A percentile compares a stretch with the other conserved stretches of the same genome.
Evolutionary conservation across 2,113 vertebrate genomes (phyloP).

Genomic region (Boulengeromyrus knoepffleri): DNA sequence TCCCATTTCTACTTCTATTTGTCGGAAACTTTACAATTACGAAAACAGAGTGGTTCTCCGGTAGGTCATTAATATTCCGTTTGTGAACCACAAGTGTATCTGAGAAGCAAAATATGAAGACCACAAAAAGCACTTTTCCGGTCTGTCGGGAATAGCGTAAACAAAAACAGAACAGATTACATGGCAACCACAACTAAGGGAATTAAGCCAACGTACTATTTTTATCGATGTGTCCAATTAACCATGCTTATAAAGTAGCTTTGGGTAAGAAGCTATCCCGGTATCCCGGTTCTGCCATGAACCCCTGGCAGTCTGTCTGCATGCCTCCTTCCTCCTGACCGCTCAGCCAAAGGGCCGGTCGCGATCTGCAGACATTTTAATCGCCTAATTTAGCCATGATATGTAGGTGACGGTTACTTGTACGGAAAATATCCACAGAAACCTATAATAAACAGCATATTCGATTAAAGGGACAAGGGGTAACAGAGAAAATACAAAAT

Average conservation of each 20-base stretch:
- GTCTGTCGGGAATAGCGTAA: background rate
- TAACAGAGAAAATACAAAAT: background rate
- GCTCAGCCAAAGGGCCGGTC: background rate
- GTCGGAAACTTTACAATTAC: background rate
- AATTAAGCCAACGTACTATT: background rate
- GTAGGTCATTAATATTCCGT: background rate
- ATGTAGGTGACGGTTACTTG: background rate
- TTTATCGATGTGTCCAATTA: background rate
- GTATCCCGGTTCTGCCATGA: background rate
- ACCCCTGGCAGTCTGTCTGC: background rate
- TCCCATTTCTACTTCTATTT: background rate
- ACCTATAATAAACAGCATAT: background rate
- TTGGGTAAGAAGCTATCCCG: background rate
- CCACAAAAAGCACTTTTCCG: background rate
- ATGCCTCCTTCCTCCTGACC: background rate
- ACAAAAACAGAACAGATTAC: background rate
- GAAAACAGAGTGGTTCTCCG: background rate
- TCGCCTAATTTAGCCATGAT: background rate
- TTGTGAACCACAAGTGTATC: background rate
- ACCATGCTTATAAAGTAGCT: background rate
- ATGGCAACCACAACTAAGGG: background rate
- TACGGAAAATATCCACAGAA: background rate
- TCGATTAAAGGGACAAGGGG: background rate
- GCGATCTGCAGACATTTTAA: background rate
- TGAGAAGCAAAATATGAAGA: background rate